Evolutionary conservation across 2,113 vertebrate genomes (phyloP).

Genomic region (Emydocephalus ijimae): DNA sequence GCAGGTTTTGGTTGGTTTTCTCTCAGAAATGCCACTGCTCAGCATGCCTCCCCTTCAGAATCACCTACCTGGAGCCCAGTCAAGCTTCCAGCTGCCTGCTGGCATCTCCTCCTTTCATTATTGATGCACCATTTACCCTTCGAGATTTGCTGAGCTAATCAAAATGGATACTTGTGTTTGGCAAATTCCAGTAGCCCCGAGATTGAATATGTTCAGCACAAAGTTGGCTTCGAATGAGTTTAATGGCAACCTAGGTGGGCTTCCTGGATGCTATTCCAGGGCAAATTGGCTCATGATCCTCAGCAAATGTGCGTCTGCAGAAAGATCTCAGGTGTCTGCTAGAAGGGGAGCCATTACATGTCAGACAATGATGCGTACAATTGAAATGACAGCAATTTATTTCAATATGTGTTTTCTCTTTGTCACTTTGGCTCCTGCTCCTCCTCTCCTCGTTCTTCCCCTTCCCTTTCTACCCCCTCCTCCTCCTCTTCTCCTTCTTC

Average conservation of each 20-base stretch:
- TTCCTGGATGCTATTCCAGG: not conserved
- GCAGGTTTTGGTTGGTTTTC: constrained; percentile 10
- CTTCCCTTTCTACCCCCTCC: too few relatives aligned
- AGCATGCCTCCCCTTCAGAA: constrained; percentile 28
- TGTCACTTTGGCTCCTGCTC: too few relatives aligned
- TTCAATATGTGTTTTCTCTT: not conserved
- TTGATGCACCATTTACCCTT: constrained; percentile 30
- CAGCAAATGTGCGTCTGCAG: not conserved
- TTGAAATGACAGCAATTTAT: not conserved
- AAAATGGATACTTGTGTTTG: constrained; percentile 40
- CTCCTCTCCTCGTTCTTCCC: too few relatives aligned
- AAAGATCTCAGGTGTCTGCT: not conserved
- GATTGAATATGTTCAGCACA: not conserved
- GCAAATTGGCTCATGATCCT: not conserved
- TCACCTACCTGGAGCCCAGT: constrained; percentile 1
- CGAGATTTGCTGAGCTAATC: constrained; percentile 32
- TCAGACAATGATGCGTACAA: not conserved
- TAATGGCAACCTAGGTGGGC: not conserved
- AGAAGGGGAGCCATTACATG: not conserved
- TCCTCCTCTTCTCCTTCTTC: too few relatives aligned
- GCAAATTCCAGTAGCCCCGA: constrained; percentile 5
- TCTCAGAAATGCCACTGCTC: constrained; percentile 2
- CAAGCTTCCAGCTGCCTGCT: not conserved
- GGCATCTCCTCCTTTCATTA: constrained; percentile 13
- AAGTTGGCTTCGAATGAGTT: constrained; percentile 1